Base-by-base conservation (phyloP, 2,797 vertebrate genomes). In the Taeniopygia guttata region DNA sequence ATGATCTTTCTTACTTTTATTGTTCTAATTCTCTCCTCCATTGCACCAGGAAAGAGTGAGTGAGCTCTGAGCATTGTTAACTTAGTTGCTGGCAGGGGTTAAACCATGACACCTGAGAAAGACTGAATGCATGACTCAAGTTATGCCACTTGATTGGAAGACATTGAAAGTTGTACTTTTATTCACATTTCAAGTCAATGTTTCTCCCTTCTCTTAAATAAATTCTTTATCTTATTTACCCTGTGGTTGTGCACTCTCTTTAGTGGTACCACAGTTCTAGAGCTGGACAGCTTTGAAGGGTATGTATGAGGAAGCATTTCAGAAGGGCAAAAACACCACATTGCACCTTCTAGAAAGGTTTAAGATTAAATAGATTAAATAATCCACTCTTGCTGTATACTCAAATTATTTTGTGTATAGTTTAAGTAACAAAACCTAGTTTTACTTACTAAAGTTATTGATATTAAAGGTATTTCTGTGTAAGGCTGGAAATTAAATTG, bases 51-150 rank as follows among this genome's bases (percentile, higher is more conserved):
- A 29, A 49, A 63, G 32, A 49, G 14, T 26, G 43, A 48, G 26
- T 27, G 62, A 62, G 25, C 29, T 69, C 21, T 62, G 49, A 17
- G 38, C 38, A 40, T 13, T 40, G 38, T 13, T 40, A 40, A 38
- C 38, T 51, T 40, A 27, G 5, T 13, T 60, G 9, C n/a, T 1
- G 1, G 6, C 29, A 43, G 36, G n/a, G 17, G 4, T 84, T 45
- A 59, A 74, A 45, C 54, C n/a, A 22, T 36, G 43, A 22, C 32
- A 84, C 32, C 15, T 8, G 3, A 2, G 5, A n/a, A 81, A 78
- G 38, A 55, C 16, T 34, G 40, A 84, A 59, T n/a, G 16, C 0
- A 0, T 11, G 6, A 25, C 23, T 62, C 49, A 43, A 27, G 25
- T 74, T 79, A 42, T 36, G 16, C 40, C n/a, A 43, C 46, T 79